Evolutionary conservation across 2,113 vertebrate genomes (phyloP), one percentile per base, ranked within the genome.

Genomic region (Scomber scombrus): DNA sequence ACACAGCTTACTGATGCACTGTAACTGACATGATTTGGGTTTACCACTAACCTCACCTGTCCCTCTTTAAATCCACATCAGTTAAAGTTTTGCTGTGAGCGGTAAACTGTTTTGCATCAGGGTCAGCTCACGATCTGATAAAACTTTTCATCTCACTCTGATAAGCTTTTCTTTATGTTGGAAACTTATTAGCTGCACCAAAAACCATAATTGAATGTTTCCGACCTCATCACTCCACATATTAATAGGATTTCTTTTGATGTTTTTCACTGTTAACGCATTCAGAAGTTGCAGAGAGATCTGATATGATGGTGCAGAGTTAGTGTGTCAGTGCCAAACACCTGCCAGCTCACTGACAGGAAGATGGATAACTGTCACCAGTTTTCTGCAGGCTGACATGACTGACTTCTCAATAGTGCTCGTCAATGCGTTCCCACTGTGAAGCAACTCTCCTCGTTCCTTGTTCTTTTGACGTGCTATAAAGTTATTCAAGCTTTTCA

Each of bases 321-420:
- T 58, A 23, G 47, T 51, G 3, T 60, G 64, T 83, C 23, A 26
- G 23, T 26, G 23, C 23, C 23, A 26, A 26, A 26, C 23, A 26
- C 23, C 23, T 26, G 23, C 23, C 23, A 26, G 23, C 23, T 26
- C 13, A 1, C 58, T 68, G 90, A 60, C 86, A 71, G 49, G 64
- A 52, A 75, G 68, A 83, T 71, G 52, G 88, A 85, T 80, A 51
- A 34, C 43, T 73, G 82, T 68, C 67, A 47, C 0, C 34, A 60
- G 14, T 75, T 69, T 66, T 78, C 78, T 46, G 19, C 55, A 67
- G 52, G 52, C 49, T 54, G 75, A 71, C 76, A 19, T 19, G 18
- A 70, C 55, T 73, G 58, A 52, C 71, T 71, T 68, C 47, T 75
- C 26, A 29, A 26, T 52, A 51, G 46, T 18, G 10, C 4, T 81